Conservation (phyloP, 1,140 invertebrate genomes). For the Drosophila funebris region DNA sequence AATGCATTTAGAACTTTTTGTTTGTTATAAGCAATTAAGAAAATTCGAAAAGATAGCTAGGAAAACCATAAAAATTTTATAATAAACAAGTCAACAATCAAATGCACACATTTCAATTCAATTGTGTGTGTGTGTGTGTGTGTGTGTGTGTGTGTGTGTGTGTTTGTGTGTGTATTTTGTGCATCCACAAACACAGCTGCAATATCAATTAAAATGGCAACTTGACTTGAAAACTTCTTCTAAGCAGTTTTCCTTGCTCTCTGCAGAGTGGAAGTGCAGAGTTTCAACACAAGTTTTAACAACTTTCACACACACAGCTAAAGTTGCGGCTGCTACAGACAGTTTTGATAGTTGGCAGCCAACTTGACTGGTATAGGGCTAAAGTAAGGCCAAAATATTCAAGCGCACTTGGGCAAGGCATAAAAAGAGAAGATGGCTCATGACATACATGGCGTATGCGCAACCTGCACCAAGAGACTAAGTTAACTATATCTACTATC, state of each 20-base stretch:
- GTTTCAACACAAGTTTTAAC: constrained; percentile 46
- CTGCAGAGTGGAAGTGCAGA: constrained; percentile 26
- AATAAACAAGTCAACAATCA: constrained; percentile 76
- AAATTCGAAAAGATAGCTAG: constrained; percentile 24
- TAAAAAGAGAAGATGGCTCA: constrained; percentile 18
- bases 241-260: constrained; percentile 43
- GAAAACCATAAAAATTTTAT: constrained; percentile 47
- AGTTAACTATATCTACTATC: too few species aligned
- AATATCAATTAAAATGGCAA: constrained; percentile 80
- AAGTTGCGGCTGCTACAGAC: constrained; percentile 63
- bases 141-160: constrained; percentile 10
- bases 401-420: constrained; percentile 41
- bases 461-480: constrained; percentile 25
- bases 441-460: constrained; percentile 46
- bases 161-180: constrained; percentile 20
- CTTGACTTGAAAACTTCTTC: constrained; percentile 64
- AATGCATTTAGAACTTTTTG: constrained; percentile 76
- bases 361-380: constrained; percentile 51
- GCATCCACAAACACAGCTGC: constrained; percentile 30
- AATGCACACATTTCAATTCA: constrained; percentile 57
- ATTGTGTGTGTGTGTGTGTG: too few species aligned
- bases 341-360: constrained; percentile 64
- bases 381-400: constrained; percentile 48
- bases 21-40: constrained; percentile 45
- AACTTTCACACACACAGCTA: constrained; percentile 24